A percentile compares a stretch with the other conserved stretches of the same genome.
Conservation (phyloP, 1,140 invertebrate species). For the Eupristina koningsbergeri region DNA sequence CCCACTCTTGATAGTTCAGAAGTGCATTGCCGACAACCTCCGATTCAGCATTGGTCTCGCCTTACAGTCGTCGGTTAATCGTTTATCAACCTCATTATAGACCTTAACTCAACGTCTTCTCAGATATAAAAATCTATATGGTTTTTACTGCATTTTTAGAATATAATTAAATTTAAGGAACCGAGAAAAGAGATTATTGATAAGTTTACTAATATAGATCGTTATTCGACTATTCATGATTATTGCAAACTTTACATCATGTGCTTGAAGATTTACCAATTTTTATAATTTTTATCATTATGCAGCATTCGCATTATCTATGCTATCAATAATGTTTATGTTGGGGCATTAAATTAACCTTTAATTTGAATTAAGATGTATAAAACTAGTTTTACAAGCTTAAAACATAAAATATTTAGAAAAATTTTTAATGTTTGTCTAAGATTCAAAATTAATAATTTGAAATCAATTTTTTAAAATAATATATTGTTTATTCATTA, state of each 20-base stretch:
- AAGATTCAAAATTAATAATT: too few relatives aligned
- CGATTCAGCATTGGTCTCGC: not conserved
- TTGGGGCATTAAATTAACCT: not conserved
- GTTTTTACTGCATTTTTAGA: not conserved
- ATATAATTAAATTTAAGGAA: not conserved
- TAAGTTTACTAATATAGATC: too few relatives aligned
- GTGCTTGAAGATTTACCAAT: not conserved
- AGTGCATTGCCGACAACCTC: slow-evolving; percentile 21
- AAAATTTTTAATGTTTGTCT: not conserved
- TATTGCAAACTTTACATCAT: too few relatives aligned
- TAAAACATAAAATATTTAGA: not conserved
- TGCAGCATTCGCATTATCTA: too few relatives aligned
- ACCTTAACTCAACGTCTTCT: not conserved
- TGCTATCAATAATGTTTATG: too few relatives aligned
- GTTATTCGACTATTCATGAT: too few relatives aligned
- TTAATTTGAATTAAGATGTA: not conserved
- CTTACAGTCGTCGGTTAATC: not conserved
- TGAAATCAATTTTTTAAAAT: too few relatives aligned
- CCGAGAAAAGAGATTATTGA: not conserved
- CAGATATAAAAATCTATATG: not conserved
- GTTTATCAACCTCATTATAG: not conserved
- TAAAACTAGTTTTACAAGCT: not conserved
- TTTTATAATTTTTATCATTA: not conserved
- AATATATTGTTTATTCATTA: too few relatives aligned
- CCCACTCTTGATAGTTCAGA: not conserved